These are phyloP conservation scores for Sakesphorus luctuosus DNA, from an alignment of 2,113 vertebrate genomes.

Conservation along the genomic window DNA sequence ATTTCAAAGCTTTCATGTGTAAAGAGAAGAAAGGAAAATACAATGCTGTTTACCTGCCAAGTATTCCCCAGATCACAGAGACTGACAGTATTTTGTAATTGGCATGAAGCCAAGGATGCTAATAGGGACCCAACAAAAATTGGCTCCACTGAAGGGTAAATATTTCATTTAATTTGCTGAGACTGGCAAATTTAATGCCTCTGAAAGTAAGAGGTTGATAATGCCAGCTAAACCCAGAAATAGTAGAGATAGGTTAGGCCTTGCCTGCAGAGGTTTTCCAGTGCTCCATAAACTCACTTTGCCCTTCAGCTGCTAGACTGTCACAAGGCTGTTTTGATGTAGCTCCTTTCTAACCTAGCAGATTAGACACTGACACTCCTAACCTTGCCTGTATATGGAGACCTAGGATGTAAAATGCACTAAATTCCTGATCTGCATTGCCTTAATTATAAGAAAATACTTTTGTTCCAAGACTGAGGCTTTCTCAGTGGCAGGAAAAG, in stretches of 20 bases:
- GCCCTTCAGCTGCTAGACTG: not conserved
- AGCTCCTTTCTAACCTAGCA: not conserved
- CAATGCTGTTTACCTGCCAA: not conserved
- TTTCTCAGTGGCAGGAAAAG: not conserved
- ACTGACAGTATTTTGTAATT: not conserved
- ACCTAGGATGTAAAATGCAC: not conserved
- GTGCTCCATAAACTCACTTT: not conserved
- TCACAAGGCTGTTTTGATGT: not conserved
- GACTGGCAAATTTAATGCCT: not conserved
- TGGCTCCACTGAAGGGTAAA: not conserved
- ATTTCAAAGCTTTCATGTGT: slow-evolving; percentile 2
- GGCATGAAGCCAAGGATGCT: slow-evolving; percentile 3
- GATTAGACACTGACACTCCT: not conserved
- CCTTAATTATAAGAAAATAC: not conserved
- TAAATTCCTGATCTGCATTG: not conserved
- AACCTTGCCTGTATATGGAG: not conserved
- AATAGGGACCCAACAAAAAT: not conserved
- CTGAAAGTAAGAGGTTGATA: not conserved
- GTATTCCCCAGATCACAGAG: not conserved
- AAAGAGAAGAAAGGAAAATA: not conserved
- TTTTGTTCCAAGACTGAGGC: not conserved
- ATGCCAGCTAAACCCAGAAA: not conserved
- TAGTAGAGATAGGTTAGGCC: not conserved
- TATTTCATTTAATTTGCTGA: not conserved
- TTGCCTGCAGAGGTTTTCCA: not conserved